Conservation (phyloP, 2,797 vertebrate species). For the Valencia hispanica region DNA sequence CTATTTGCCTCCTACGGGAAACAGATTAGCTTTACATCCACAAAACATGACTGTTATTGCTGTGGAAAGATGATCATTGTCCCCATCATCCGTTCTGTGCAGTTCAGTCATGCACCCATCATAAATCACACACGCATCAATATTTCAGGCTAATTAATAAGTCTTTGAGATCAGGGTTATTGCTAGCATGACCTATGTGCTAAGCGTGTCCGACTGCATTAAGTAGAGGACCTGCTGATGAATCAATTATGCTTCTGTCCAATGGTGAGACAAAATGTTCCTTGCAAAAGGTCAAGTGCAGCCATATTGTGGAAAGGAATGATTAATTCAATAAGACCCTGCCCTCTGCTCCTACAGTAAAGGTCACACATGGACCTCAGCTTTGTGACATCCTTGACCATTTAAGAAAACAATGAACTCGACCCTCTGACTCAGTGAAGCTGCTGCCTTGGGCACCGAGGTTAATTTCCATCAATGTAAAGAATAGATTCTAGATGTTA, state of each 20-base stretch:
- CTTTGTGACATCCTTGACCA: constrained; percentile 21
- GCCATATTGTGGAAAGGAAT: constrained; percentile 37
- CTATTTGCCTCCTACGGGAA: constrained; percentile 10
- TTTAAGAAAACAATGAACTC: constrained; percentile 21
- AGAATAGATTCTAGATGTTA: constrained; percentile 2
- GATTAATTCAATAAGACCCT: constrained; percentile 67
- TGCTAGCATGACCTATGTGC: constrained; percentile 55
- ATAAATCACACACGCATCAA: constrained; percentile 64
- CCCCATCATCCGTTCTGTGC: constrained; percentile 14
- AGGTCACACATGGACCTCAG: constrained; percentile 42
- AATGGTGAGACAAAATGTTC: constrained; percentile 59
- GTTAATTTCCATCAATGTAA: constrained; percentile 2
- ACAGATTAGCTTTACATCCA: constrained; percentile 21
- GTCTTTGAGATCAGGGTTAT: constrained; percentile 61
- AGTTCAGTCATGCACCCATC: constrained; percentile 41
- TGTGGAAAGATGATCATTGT: constrained; percentile 10
- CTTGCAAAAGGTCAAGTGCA: constrained; percentile 75
- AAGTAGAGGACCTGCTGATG: constrained; percentile 67
- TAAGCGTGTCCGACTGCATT: constrained; percentile 67
- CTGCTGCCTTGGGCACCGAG: constrained; percentile 25
- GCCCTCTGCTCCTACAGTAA: constrained; percentile 33
- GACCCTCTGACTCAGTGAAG: constrained; percentile 4
- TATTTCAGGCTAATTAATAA: constrained; percentile 75
- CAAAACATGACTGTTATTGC: constrained; percentile 32
- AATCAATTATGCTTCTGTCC: constrained; percentile 68